A percentile compares a stretch with the other conserved stretches of the same genome.
phyloP scores from a whole-genome alignment of 1,140 invertebrate genomes.

The Nebria ingens region DNA sequence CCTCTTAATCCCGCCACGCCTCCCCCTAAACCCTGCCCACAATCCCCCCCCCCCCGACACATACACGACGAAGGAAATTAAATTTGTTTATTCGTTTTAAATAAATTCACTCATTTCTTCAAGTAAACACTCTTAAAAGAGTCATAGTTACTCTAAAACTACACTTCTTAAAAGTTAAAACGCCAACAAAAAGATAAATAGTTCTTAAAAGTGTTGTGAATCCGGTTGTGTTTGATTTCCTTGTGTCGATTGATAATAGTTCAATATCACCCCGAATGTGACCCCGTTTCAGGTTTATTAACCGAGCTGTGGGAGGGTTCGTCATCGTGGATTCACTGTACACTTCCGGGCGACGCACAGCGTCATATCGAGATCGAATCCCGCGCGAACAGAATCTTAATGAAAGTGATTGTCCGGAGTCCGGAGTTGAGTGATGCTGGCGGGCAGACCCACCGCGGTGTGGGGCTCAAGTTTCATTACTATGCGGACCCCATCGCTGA shows the following conservation, averaged over 20 bases:
- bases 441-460: constrained; percentile 21
- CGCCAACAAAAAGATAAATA: too few relatives aligned
- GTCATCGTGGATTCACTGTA: constrained; percentile 44
- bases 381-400: constrained; percentile 39
- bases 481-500: constrained; percentile 40
- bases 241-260: not conserved
- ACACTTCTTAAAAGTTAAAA: too few relatives aligned
- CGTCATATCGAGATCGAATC: constrained; percentile 45
- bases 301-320: constrained; percentile 42
- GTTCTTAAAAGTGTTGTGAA: too few relatives aligned
- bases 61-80: too few relatives aligned
- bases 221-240: too few relatives aligned
- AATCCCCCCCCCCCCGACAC: too few relatives aligned
- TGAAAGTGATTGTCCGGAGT: constrained; percentile 27
- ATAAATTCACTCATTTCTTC: too few relatives aligned
- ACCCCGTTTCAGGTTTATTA: constrained; percentile 36
- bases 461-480: constrained; percentile 33
- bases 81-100: too few relatives aligned
- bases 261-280: not conserved
- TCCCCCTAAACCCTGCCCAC: too few relatives aligned
- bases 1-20: too few relatives aligned
- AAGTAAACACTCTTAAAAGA: too few relatives aligned
- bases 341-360: constrained; percentile 40
- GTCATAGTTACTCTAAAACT: too few relatives aligned
- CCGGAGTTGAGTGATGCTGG: not conserved